These are phyloP conservation scores for Minunthozetes semirufus DNA, from an alignment of 2,888 invertebrate species.

Conservation along the genomic window DNA sequence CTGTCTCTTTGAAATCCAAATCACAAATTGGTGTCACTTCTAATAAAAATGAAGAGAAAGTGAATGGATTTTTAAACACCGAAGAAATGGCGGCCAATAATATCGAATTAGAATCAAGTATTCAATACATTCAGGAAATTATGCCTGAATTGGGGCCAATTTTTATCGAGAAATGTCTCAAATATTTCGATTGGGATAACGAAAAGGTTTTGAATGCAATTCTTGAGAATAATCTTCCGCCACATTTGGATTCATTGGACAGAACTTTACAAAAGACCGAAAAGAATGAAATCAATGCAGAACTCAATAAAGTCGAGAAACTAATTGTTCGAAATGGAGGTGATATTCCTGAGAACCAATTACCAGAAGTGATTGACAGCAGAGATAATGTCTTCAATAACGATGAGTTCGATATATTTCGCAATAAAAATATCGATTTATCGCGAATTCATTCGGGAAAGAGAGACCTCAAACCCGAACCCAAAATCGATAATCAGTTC, in stretches of 20 bases:
- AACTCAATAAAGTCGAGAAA: not conserved
- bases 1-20: not conserved
- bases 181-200: slow-evolving; percentile 66
- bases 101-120: slow-evolving; percentile 49
- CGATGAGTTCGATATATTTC: slow-evolving; percentile 70
- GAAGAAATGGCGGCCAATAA: not conserved
- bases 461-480: slow-evolving; percentile 48
- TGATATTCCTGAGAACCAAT: not conserved
- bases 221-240: slow-evolving; percentile 65
- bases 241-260: slow-evolving; percentile 47
- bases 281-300: not conserved
- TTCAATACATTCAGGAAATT: slow-evolving; percentile 64
- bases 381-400: slow-evolving; percentile 65
- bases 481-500: not conserved
- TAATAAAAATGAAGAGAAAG: not conserved
- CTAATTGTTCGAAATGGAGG: not conserved
- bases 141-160: slow-evolving; percentile 74
- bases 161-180: slow-evolving; percentile 62
- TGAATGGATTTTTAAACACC: not conserved
- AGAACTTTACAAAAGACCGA: slow-evolving; percentile 41
- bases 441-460: slow-evolving; percentile 52
- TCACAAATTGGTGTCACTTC: not conserved
- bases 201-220: slow-evolving; percentile 74
- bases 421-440: slow-evolving; percentile 55
- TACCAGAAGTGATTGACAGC: slow-evolving; percentile 43